These are phyloP conservation scores for Elysia crispata DNA, from an alignment of 2,888 invertebrate species.

Conservation along the genomic window DNA sequence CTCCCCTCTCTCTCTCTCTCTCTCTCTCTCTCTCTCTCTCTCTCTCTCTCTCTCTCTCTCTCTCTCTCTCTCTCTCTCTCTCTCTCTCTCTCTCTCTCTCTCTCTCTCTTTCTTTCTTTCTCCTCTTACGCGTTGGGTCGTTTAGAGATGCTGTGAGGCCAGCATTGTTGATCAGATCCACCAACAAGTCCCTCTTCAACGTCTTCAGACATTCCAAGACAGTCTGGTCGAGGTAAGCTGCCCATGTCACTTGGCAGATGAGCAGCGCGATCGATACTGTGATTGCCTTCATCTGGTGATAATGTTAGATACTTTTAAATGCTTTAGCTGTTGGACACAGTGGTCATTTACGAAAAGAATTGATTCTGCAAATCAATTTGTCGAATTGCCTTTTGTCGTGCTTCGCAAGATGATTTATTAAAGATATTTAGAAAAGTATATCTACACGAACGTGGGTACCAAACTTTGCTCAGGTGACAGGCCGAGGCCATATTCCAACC, in stretches of 20 bases:
- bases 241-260: not conserved
- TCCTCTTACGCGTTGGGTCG: not conserved
- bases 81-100: conserved; percentile 1
- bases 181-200: not conserved
- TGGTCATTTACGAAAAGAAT: too few species aligned
- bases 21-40: conserved; percentile 15
- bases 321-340: too few species aligned
- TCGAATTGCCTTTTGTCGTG: too few species aligned
- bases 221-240: not conserved
- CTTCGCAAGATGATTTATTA: too few species aligned
- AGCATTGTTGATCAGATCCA: conserved; percentile 6
- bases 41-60: not conserved
- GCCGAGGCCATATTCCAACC: too few species aligned
- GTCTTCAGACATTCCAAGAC: not conserved
- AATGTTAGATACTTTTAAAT: too few species aligned
- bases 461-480: too few species aligned
- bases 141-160: not conserved
- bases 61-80: not conserved
- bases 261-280: not conserved
- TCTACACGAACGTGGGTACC: too few species aligned
- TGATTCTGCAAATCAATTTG: too few species aligned
- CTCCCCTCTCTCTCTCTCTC: conserved; percentile 38
- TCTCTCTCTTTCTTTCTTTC: not conserved
- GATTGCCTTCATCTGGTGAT: too few species aligned
- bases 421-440: too few species aligned